Evolutionary conservation across 2,888 invertebrate genomes (phyloP).

Genomic region (Acanthosoma haemorrhoidale): DNA sequence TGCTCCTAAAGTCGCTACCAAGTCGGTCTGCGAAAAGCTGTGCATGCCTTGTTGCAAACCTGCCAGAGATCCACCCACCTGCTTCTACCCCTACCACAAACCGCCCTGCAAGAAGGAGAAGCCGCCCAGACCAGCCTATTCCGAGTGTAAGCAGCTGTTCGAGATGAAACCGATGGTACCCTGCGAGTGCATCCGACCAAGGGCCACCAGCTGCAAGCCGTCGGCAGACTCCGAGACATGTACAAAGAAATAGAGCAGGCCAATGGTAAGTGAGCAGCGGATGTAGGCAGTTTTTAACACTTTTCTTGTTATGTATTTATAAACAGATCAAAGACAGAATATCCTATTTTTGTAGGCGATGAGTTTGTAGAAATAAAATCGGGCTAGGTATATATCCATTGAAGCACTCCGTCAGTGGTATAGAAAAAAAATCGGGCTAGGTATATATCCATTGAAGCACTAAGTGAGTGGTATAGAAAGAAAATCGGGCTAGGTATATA

Average conservation of each 20-base stretch:
- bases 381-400: too few species aligned
- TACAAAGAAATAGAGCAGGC: not conserved
- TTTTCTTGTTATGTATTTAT: too few species aligned
- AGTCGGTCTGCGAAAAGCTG: slow-evolving; percentile 30
- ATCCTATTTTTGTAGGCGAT: too few species aligned
- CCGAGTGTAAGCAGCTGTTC: slow-evolving; percentile 32
- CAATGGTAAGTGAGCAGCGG: not conserved
- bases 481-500: too few species aligned
- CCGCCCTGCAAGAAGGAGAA: slow-evolving; percentile 26
- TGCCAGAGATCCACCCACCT: slow-evolving; percentile 35
- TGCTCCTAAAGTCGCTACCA: not conserved
- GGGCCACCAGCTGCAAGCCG: slow-evolving; percentile 18
- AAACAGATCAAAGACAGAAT: too few species aligned
- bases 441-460: too few species aligned
- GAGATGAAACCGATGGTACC: slow-evolving; percentile 1
- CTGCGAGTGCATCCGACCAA: slow-evolving; percentile 29
- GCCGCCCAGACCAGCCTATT: slow-evolving; percentile 33
- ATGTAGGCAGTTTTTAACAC: too few species aligned
- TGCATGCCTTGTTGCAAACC: slow-evolving; percentile 38
- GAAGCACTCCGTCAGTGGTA: too few species aligned
- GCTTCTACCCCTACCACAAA: slow-evolving; percentile 34
- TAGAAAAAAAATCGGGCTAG: too few species aligned
- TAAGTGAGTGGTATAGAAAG: too few species aligned
- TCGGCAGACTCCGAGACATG: not conserved
- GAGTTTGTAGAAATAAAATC: too few species aligned